A percentile compares a stretch with the other conserved stretches of the same genome.
These are phyloP conservation scores for Drosophila acutilabella DNA, from an alignment of 2,888 invertebrate genomes.

Conservation along the genomic window DNA sequence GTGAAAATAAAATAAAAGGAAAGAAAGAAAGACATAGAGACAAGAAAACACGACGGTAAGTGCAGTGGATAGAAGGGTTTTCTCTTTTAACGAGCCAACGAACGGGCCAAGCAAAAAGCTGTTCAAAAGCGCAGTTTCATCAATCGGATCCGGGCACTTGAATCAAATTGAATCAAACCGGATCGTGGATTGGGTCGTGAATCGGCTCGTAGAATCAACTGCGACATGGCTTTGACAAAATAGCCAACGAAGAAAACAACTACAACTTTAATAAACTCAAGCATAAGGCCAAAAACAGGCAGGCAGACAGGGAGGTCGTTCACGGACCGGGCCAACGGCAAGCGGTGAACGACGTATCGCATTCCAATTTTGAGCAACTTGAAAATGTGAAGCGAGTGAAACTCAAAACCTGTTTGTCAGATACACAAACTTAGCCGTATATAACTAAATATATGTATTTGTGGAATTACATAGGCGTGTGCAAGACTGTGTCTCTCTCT, in stretches of 20 bases:
- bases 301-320: slow-evolving; percentile 3
- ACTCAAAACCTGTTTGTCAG: slow-evolving; percentile 69
- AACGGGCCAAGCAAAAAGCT: slow-evolving; percentile 26
- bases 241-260: slow-evolving; percentile 21
- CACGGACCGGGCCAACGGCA: background rate
- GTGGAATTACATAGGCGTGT: slow-evolving; percentile 16
- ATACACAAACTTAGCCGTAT: background rate
- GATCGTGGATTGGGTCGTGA: slow-evolving; percentile 5
- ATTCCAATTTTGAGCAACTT: slow-evolving; percentile 74
- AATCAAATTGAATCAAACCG: slow-evolving; percentile 18
- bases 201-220: slow-evolving; percentile 28
- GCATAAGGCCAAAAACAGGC: slow-evolving; percentile 60
- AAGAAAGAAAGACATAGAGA: slow-evolving; percentile 40
- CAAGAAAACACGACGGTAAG: slow-evolving; percentile 29
- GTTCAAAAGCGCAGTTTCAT: slow-evolving; percentile 57
- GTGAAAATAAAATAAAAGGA: slow-evolving; percentile 32
- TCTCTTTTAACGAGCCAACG: slow-evolving; percentile 64
- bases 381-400: slow-evolving; percentile 77
- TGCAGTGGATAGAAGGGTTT: slow-evolving; percentile 65
- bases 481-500: background rate
- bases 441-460: slow-evolving; percentile 1
- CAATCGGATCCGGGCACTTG: slow-evolving; percentile 44
- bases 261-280: slow-evolving; percentile 23
- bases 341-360: slow-evolving; percentile 38
- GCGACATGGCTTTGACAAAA: slow-evolving; percentile 44